Evolutionary conservation across 2,888 invertebrate species (phyloP), one percentile per base, ranked within the genome.

Genomic region (Platycheirus rosarum): DNA sequence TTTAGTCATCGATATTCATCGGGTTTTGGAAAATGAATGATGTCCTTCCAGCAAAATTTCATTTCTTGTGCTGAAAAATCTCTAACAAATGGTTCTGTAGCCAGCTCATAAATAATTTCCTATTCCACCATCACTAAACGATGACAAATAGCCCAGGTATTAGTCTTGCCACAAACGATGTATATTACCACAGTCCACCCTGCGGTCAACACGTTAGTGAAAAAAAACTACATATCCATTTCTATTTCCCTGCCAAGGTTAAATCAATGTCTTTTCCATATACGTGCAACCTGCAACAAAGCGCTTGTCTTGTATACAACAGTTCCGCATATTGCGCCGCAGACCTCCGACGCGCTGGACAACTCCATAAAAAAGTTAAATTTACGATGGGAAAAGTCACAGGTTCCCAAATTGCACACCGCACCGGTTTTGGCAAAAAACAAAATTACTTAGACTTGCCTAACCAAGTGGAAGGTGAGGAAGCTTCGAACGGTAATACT

Each of bases 351-450:
- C 68, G 77, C 77, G 63, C 68, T 77, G 53, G 77, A 82, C 77
- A 82, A 82, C 77, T 82, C 78, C 78, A 84, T 85, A 85, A 85
- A 85, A 63, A 60, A 65, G 51, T 71, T 42, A 79, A 77, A 85
- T 85, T 84, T 85, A 85, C 68, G 77, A 84, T 85, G 85, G 78
- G 85, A 85, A 85, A 84, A 75, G 78, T 80, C 84, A 76, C 84
- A 85, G 84, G 85, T 82, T 82, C 51, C 80, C 73, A 82, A 82
- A 76, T 82, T 82, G 77, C 77, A 68, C 73, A 73, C 48, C 63
- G 62, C 68, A 73, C 63, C 68, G 71, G 82, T 82, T 73, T 60
- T 18, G n/a, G 44, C 46, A 7, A 5, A 32, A 14, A 42, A 40
- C 14, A 18, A 35, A 65, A 29, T 20, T 18, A n/a, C n/a, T n/a